Conservation (phyloP, 2,797 vertebrate genomes). For the Takifugu rubripes region DNA sequence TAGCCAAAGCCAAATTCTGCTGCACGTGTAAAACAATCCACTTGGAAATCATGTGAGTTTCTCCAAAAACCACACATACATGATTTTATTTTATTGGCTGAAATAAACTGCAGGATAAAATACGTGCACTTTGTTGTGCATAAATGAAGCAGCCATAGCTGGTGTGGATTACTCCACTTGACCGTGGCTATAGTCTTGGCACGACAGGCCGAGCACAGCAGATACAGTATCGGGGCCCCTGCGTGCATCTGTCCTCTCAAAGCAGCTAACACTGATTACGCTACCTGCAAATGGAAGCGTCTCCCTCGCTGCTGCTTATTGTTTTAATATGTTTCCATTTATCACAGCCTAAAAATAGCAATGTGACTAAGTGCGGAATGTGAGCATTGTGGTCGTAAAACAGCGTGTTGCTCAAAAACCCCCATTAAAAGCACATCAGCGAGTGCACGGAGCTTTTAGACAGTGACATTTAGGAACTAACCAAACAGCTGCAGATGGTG, state of each 20-base stretch:
- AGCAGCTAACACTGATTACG: constrained; percentile 57
- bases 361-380: constrained; percentile 8
- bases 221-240: neutral
- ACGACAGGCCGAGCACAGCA: constrained; percentile 44
- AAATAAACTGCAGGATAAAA: too few species aligned
- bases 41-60: too few species aligned
- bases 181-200: constrained; percentile 56
- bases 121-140: neutral
- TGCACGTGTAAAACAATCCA: neutral
- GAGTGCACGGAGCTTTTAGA: constrained; percentile 35
- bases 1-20: constrained; percentile 3
- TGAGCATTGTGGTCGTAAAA: constrained; percentile 30
- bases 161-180: constrained; percentile 66
- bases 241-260: constrained; percentile 36
- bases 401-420: constrained; percentile 32
- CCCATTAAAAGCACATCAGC: constrained; percentile 19
- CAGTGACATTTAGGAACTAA: constrained; percentile 29
- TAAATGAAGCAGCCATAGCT: constrained; percentile 27
- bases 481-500: constrained; percentile 40
- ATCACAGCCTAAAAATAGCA: constrained; percentile 51
- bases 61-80: too few species aligned
- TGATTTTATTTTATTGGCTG: too few species aligned
- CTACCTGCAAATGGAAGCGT: constrained; percentile 51
- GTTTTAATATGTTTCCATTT: constrained; percentile 42
- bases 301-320: constrained; percentile 51